Percentiles rank a stretch among this genome's conserved stretches.
Evolutionary conservation across 2,797 vertebrate species (phyloP).

Genomic region (Lutjanus campechanus): DNA sequence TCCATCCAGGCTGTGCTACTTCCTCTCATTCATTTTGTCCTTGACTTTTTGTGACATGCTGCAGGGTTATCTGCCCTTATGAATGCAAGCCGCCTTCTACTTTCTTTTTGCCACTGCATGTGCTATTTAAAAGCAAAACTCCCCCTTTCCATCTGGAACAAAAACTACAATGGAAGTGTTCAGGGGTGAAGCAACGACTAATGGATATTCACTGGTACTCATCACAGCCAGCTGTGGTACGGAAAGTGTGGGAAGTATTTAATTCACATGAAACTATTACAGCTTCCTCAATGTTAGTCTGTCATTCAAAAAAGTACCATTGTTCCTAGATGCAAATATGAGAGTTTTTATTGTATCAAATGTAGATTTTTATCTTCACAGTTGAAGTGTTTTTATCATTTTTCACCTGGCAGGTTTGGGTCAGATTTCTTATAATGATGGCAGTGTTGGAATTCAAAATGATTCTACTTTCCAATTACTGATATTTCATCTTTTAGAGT

Average conservation of each 20-base stretch:
- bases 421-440: too few relatives aligned
- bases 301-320: background rate
- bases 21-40: conserved; percentile 83
- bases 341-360: background rate
- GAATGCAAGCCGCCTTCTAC: conserved; percentile 30
- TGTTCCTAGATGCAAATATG: background rate
- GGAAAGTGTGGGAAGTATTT: conserved; percentile 19
- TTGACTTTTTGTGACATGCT: conserved; percentile 72
- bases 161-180: conserved; percentile 42
- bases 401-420: too few relatives aligned
- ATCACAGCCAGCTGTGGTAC: conserved; percentile 22
- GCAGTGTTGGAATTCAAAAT: too few relatives aligned
- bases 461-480: too few relatives aligned
- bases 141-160: conserved; percentile 34
- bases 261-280: background rate
- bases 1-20: conserved; percentile 63
- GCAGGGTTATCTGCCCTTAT: conserved; percentile 54
- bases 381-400: too few relatives aligned
- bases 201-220: conserved; percentile 22
- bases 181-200: conserved; percentile 38
- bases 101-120: conserved; percentile 20
- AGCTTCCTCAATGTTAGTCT: background rate
- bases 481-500: too few relatives aligned
- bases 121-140: conserved; percentile 41
- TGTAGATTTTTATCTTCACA: background rate